Percentiles rank a stretch among this genome's conserved stretches.
phyloP scores from a whole-genome alignment of 2,113 vertebrate genomes.

The Emydura subglobosa region DNA sequence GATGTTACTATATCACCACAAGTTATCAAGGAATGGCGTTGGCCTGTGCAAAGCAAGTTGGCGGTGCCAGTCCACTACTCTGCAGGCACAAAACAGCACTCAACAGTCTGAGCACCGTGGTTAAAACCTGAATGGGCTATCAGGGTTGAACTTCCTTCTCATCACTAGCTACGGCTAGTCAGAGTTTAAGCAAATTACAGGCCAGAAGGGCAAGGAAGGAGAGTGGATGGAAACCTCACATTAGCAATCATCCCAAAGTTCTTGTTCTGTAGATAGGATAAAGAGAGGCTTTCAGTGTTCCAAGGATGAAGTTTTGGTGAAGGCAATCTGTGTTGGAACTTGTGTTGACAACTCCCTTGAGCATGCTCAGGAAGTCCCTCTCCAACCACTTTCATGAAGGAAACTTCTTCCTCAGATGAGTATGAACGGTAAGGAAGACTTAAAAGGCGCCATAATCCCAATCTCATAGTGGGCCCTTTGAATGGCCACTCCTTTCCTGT shows the following conservation, averaged over 20 bases:
- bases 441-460: not conserved
- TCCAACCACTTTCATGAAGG: not conserved
- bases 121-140: rapidly evolving
- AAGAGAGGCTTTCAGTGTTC: not conserved
- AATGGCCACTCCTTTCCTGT: not conserved
- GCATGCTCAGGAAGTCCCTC: not conserved
- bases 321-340: not conserved
- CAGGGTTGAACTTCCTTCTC: not conserved
- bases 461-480: not conserved
- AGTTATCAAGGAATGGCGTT: not conserved
- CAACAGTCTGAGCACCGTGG: not conserved
- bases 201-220: not conserved
- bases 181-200: not conserved
- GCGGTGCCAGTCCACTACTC: not conserved
- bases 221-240: not conserved
- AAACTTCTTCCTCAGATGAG: not conserved
- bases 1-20: not conserved
- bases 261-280: not conserved
- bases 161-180: not conserved
- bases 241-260: not conserved
- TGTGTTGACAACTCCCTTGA: not conserved
- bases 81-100: rapidly evolving
- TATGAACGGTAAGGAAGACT: not conserved
- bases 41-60: rapidly evolving
- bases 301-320: not conserved